phyloP scores from a whole-genome alignment of 2,797 vertebrate species.

The Simalia tracyae region DNA sequence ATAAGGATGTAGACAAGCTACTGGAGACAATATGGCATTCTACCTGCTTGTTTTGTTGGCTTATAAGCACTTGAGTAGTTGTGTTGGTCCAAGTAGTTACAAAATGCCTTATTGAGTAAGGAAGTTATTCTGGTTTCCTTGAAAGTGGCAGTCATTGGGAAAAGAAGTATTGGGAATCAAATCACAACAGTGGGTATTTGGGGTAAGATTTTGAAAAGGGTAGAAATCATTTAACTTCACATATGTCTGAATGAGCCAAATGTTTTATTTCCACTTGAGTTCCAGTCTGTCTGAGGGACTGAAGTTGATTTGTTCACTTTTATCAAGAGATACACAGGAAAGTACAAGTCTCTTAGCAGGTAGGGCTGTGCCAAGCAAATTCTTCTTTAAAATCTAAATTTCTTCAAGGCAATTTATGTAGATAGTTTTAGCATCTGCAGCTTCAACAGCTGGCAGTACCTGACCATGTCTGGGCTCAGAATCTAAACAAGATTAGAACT shows the following conservation, averaged over 20 bases:
- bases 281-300: neutral
- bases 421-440: neutral
- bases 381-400: neutral
- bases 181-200: neutral
- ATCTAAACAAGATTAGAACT: neutral
- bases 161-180: neutral
- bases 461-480: neutral
- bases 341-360: neutral
- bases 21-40: neutral
- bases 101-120: neutral
- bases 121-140: neutral
- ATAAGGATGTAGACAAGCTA: neutral
- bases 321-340: neutral
- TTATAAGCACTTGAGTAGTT: neutral
- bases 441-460: neutral
- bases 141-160: neutral
- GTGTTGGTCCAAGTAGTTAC: neutral
- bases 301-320: neutral
- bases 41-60: neutral
- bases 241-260: neutral
- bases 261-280: neutral
- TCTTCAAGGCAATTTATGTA: neutral
- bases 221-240: neutral
- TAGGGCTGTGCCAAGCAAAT: neutral
- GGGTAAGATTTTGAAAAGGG: neutral